Base-by-base conservation (phyloP, 2,888 invertebrate species). In the Pyrrhosoma nymphula region DNA sequence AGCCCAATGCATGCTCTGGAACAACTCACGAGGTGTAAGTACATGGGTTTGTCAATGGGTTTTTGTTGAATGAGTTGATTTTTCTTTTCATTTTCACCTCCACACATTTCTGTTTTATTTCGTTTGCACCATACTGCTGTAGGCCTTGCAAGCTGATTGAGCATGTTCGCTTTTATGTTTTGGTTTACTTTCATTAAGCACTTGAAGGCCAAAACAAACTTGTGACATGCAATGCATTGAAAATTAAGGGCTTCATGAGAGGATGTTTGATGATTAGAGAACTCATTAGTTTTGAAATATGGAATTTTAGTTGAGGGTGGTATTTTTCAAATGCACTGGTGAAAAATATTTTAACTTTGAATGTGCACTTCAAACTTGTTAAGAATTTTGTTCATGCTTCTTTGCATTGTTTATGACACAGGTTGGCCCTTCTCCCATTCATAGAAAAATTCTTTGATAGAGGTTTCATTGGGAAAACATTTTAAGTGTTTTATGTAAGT, bases 1-100 rank as follows among this genome's bases (percentile, higher is more conserved):
- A 98, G 98, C 98, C 98, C 98, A 97, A 98, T 98, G 98, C 98
- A 98, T 98, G 99, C 98, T 97, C 98, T 99, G 98, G 98, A 98
- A 98, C 98, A 98, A 97, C 98, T 99, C 97, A 98, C 98, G 97
- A 98, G 98, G 98, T 99, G 98, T 99, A 98, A 99, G 99, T 99
- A 98, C 69, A 56, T 95, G 95, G 60, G 95, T 95, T 56, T 95
- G 95, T 95, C 88, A 95, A 95, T 93, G 93, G 95, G 89, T 96
- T 95, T 90, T 95, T 95, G 95, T 95, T 95, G 95, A 90, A 95
- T 95, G 88, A 95, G 95, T 95, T 91, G 89, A 75, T 95, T 95
- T 90, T 95, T 90, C 75, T 47, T 90, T 93, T 93, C 26, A 95
- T 90, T 89, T 95, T 91, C 88, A 55, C 91, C 89, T 88, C 75